Base-by-base conservation (phyloP, 2,888 invertebrate species). In the Euplexia lucipara region DNA sequence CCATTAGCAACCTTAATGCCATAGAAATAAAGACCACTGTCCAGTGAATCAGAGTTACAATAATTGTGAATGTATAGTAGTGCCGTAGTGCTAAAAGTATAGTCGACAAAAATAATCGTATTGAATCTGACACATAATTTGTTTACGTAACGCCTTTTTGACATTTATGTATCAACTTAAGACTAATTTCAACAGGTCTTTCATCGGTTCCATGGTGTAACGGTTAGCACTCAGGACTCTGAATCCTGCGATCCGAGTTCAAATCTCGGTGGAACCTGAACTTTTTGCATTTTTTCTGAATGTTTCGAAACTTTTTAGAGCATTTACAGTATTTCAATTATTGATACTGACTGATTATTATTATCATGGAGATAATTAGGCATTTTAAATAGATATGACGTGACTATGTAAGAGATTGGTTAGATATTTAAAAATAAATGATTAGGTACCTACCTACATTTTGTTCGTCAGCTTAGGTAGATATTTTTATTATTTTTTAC, bases 191-290 rank as follows among this genome's bases (percentile, higher is more conserved):
- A 0, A 0, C 0, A 0, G 0, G 0, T 0, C 0, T 0, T 0
- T 7, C 49, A 70, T 62, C 85, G 92, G 92, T 93, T 91, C 93
- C 93, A 94, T 94, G 93, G 93, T 94, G 96, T 97, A 97, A 97
- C 96, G 97, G 97, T 97, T 96, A 97, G 97, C 97, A 97, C 97
- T 97, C 96, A 97, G 97, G 97, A 97, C 97, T 97, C 96, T 97
- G 97, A 97, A 97, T 97, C 97, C 97, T 97, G 97, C 96, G 97
- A 97, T 97, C 97, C 96, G 97, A 97, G 97, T 97, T 97, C 97
- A 97, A 97, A 96, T 97, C 97, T 97, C 97, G 96, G 97, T 97
- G 96, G 96, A 96, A 97, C 96, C 96, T 93, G 90, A 57, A 35
- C 16, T 72, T 85, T 85, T 86, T 69, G 61, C 0, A 5, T 20